Evolutionary conservation across 2,113 vertebrate genomes (phyloP).

Genomic region (Colaptes auratus): DNA sequence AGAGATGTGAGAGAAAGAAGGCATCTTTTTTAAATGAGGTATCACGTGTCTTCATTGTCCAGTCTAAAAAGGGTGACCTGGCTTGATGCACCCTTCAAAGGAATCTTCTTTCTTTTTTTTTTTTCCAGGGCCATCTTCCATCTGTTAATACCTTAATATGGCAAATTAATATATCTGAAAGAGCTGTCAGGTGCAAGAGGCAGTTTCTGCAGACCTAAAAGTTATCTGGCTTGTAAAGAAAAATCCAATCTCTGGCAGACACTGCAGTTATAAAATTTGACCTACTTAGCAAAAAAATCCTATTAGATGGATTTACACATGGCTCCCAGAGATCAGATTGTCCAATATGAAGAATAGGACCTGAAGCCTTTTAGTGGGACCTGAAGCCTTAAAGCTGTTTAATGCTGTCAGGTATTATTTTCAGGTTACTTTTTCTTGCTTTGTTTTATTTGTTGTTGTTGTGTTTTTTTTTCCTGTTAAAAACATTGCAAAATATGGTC

Average conservation of each 20-base stretch:
- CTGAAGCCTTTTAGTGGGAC: conserved; percentile 12
- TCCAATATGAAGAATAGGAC: neutral
- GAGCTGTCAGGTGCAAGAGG: neutral
- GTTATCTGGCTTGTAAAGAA: conserved; percentile 28
- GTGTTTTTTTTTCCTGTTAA: neutral
- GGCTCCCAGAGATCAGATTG: conserved; percentile 7
- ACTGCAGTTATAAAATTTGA: conserved; percentile 41
- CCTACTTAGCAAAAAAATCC: conserved; percentile 66
- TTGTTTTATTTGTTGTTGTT: neutral
- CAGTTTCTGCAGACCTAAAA: conserved; percentile 10
- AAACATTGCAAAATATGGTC: neutral
- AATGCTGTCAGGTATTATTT: conserved; percentile 18
- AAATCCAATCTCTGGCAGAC: conserved; percentile 13
- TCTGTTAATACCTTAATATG: neutral
- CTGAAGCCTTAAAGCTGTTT: conserved; percentile 18
- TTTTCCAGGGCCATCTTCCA: neutral
- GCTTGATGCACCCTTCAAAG: neutral
- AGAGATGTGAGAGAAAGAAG: neutral
- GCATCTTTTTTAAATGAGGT: neutral
- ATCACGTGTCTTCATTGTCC: neutral
- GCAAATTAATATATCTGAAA: neutral
- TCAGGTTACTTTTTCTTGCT: neutral
- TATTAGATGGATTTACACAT: conserved; percentile 53
- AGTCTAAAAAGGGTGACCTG: neutral
- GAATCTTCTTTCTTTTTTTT: neutral